Conservation (phyloP, 1,140 invertebrate genomes). For the Bemisia tabaci region DNA sequence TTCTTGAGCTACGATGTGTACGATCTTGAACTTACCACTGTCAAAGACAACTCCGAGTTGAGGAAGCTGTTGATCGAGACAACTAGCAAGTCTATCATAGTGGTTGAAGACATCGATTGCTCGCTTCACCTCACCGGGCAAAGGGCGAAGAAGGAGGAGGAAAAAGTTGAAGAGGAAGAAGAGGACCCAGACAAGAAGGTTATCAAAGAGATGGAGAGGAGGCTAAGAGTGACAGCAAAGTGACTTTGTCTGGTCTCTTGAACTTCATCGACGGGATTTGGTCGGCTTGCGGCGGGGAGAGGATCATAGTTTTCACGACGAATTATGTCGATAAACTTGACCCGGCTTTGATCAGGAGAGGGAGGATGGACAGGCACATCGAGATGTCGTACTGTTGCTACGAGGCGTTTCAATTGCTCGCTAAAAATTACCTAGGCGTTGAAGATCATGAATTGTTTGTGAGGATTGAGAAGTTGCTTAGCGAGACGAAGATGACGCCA, state of each 20-base stretch:
- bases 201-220: too few species aligned
- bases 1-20: background rate
- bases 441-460: too few species aligned
- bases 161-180: too few species aligned
- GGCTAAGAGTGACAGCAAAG: slow-evolving; percentile 7
- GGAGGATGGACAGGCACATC: slow-evolving; percentile 1
- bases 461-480: too few species aligned
- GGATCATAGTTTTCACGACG: slow-evolving; percentile 4
- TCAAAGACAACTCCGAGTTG: background rate
- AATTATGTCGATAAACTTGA: slow-evolving; percentile 6
- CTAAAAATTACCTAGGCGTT: too few species aligned
- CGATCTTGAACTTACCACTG: background rate
- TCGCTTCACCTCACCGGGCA: slow-evolving; percentile 1
- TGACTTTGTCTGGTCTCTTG: slow-evolving; percentile 5
- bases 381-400: too few species aligned
- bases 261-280: slow-evolving; percentile 5
- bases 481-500: too few species aligned
- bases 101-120: slow-evolving; percentile 5
- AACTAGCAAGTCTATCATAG: background rate
- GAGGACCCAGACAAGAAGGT: too few species aligned
- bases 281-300: background rate
- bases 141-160: too few species aligned
- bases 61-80: background rate
- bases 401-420: too few species aligned
- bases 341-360: background rate